Conservation (phyloP, 2,113 vertebrate genomes). For the Echinops telfairi region DNA sequence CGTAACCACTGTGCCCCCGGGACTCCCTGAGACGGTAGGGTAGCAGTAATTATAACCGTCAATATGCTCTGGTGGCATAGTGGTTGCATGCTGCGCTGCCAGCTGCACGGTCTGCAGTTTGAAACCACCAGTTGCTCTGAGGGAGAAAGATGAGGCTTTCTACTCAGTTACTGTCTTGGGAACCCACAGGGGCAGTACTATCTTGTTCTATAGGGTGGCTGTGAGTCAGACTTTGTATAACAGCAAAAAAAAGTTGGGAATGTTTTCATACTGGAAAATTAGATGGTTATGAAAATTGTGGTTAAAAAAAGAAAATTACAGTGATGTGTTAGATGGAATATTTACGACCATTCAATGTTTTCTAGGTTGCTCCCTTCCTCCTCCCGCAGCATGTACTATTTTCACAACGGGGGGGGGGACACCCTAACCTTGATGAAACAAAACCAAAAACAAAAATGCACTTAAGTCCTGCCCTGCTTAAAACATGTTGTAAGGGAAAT, state of each 20-base stretch:
- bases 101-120: no score
- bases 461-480: neutral
- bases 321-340: neutral
- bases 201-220: no score
- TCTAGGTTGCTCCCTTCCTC: neutral
- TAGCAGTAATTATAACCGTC: no score
- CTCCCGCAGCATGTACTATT: neutral
- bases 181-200: no score
- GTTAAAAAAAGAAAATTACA: neutral
- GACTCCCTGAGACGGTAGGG: no score
- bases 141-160: no score
- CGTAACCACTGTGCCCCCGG: no score
- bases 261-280: neutral
- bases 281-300: no score
- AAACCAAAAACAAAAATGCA: neutral
- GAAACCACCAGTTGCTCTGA: no score
- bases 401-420: neutral
- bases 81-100: no score
- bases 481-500: neutral
- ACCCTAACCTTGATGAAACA: neutral
- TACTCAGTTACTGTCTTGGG: no score
- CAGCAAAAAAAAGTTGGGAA: neutral
- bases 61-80: no score
- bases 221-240: neutral
- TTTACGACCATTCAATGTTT: neutral